Evolutionary conservation across 2,113 vertebrate species (phyloP), one percentile per base, ranked within the genome.

Genomic region (Ramphastos sulfuratus): DNA sequence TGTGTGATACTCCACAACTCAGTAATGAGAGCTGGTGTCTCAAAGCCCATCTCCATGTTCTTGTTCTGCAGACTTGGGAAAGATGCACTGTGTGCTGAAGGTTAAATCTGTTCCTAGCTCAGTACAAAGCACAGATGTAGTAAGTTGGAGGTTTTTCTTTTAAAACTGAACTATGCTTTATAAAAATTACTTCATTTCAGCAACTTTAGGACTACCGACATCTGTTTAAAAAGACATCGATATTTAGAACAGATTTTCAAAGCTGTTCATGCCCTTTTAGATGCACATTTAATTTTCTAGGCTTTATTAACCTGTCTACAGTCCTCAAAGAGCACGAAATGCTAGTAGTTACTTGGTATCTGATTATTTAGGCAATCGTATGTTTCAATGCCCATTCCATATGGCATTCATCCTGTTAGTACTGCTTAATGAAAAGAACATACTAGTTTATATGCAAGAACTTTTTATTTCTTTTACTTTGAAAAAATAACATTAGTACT

Each of bases 81-180:
- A 61, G 4, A 5, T 0, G 1, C 15, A 15, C 3, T 8, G 12
- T 5, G 5, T 54, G 23, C 28, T 8, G 3, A 58, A 27, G 15
- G 5, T 3, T 35, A 66, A 46, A 60, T 61, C 23, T 50, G 7
- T 76, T 80, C 18, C 9, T 65, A 55, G 39, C 7, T 86, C 15
- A 77, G 52, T 7, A 12, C 1, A 2, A 46, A 6, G 5, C 27
- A 39, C 3, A 71, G 9, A 80, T 31, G 8, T 55, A 50, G 69
- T 15, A 44, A 48, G 9, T 4, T 24, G 5, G 5, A 14, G 0
- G 4, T 16, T 55, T 9, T 35, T 7, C 3, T 4, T 66, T 76
- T 82, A 33, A 73, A 79, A 35, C 0, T 17, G 12, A 58, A 39
- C 12, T 50, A 20, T 24, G 25, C 6, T 79, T 76, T 17, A 50